Conservation (phyloP, 2,888 invertebrate species). For the Prosapia bicincta region DNA sequence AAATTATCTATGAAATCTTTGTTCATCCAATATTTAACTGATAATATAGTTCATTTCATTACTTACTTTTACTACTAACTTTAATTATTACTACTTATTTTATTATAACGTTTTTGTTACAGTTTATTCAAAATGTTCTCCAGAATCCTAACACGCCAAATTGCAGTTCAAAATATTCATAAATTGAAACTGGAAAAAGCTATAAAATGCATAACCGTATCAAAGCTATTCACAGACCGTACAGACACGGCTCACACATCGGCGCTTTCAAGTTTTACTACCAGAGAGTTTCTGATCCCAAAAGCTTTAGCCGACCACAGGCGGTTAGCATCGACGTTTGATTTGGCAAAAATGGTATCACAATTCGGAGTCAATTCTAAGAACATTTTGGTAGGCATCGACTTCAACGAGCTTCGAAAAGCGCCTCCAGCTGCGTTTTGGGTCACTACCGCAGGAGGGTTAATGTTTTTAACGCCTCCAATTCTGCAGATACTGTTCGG, state of each 20-base stretch:
- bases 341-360: background rate
- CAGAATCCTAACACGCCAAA: background rate
- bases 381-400: slow-evolving; percentile 10
- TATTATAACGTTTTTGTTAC: no score
- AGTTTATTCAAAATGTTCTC: background rate
- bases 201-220: background rate
- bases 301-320: background rate
- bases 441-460: background rate
- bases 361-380: slow-evolving; percentile 6
- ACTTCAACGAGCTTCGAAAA: slow-evolving; percentile 9
- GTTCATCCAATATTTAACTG: no score
- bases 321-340: background rate
- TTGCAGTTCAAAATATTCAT: background rate
- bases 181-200: background rate
- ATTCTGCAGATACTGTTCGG: slow-evolving; percentile 7
- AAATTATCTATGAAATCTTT: no score
- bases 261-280: background rate
- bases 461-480: background rate
- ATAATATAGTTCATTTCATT: no score
- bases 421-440: slow-evolving; percentile 14
- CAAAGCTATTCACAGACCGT: background rate
- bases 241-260: background rate
- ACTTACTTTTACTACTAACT: background rate
- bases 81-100: no score
- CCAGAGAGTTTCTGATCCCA: background rate